Conservation (phyloP, 1,140 invertebrate species). For the Odontomachus brunneus region DNA sequence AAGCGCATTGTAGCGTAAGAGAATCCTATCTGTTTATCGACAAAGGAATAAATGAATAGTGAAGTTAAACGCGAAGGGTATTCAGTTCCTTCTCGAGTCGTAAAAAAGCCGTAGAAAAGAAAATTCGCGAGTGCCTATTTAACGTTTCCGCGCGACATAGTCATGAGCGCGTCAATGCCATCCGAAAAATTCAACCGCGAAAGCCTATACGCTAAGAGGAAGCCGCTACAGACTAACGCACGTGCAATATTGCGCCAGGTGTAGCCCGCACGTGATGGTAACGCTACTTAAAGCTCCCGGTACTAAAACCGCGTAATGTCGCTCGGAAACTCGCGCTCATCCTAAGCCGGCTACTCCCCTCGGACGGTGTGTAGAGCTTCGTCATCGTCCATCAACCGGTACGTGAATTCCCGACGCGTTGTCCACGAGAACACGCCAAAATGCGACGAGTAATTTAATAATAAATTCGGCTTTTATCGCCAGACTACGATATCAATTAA, state of each 20-base stretch:
- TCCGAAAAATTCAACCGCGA: conserved; percentile 45
- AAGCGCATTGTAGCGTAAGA: neutral
- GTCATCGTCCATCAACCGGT: neutral
- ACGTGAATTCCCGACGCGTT: neutral
- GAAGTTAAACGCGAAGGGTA: neutral
- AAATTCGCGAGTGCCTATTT: neutral
- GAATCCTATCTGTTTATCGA: neutral
- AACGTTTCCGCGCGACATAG: conserved; percentile 3
- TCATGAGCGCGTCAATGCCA: neutral
- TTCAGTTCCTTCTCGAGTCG: conserved; percentile 5
- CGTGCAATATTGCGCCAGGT: conserved; percentile 38
- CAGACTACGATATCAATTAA: too few relatives aligned
- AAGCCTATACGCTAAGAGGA: conserved; percentile 32
- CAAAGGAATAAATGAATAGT: neutral
- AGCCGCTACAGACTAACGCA: conserved; percentile 36
- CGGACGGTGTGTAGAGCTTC: neutral
- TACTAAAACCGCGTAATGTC: conserved; percentile 41
- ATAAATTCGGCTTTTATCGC: too few relatives aligned
- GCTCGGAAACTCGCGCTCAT: neutral
- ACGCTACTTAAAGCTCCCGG: conserved; percentile 38
- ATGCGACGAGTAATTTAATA: too few relatives aligned
- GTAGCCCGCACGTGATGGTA: conserved; percentile 18
- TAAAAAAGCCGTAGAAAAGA: too few relatives aligned
- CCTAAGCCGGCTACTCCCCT: conserved; percentile 8
- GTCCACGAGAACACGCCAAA: neutral